These are phyloP conservation scores for Felis catus DNA, from an alignment of 2,113 vertebrate species.

Conservation along the genomic window DNA sequence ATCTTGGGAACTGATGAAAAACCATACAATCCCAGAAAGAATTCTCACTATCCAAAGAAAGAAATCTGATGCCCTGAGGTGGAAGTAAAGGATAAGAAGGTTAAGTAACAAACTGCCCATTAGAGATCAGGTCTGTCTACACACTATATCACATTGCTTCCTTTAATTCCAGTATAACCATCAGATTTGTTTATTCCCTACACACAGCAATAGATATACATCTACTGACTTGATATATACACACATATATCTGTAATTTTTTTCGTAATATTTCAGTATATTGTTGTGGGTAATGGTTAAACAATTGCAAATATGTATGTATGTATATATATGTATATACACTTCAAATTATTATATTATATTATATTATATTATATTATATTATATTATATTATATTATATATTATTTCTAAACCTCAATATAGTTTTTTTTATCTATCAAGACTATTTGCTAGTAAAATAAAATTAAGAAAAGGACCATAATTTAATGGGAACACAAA, in stretches of 20 bases:
- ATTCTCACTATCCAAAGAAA: not conserved
- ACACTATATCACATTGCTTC: not conserved
- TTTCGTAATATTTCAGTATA: too few relatives aligned
- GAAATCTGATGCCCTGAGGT: fast-evolving
- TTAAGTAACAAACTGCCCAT: not conserved
- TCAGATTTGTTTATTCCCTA: not conserved
- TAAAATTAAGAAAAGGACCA: not conserved
- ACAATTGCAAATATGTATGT: not conserved
- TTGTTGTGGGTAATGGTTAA: too few relatives aligned
- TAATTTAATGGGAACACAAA: not conserved
- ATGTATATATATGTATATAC: not conserved
- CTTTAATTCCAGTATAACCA: not conserved
- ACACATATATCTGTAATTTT: too few relatives aligned
- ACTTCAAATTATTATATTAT: too few relatives aligned
- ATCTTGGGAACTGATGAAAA: not conserved
- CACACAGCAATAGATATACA: not conserved
- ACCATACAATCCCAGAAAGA: not conserved
- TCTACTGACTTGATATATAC: too few relatives aligned
- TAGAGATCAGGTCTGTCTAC: not conserved
- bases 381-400: too few relatives aligned
- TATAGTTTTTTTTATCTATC: not conserved
- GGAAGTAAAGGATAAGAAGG: not conserved
- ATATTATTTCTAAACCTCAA: not conserved
- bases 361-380: too few relatives aligned
- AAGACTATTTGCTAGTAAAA: not conserved